These are phyloP conservation scores for Nycticebus coucang DNA, from an alignment of 2,113 vertebrate genomes.

Conservation along the genomic window DNA sequence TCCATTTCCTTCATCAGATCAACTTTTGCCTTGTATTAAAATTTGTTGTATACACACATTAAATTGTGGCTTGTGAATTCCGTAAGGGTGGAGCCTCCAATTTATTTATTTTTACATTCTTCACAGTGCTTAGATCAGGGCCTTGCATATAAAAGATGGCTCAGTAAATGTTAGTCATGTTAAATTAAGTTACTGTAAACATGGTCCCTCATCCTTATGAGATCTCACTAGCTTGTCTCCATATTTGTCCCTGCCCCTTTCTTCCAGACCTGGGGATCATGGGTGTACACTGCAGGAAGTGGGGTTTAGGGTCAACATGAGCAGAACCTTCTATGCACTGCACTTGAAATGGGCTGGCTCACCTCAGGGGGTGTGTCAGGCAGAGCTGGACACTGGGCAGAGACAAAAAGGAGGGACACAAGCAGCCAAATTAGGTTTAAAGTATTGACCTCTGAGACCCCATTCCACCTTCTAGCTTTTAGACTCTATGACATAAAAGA, in stretches of 20 bases:
- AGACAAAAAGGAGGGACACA: background rate
- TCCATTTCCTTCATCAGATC: background rate
- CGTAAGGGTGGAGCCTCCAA: background rate
- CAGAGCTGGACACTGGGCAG: background rate
- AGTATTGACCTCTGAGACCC: conserved; percentile 33
- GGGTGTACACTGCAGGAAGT: background rate
- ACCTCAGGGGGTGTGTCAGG: background rate
- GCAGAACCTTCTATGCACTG: background rate
- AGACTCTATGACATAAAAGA: conserved; percentile 62
- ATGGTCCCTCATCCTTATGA: background rate
- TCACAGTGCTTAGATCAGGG: background rate
- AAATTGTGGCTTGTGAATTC: background rate
- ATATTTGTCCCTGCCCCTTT: background rate
- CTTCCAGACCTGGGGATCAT: background rate
- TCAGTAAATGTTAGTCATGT: background rate
- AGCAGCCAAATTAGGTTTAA: conserved; percentile 42
- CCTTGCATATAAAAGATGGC: background rate
- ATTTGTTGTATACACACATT: background rate
- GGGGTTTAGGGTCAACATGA: background rate
- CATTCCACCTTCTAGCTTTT: conserved; percentile 58
- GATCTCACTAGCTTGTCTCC: background rate
- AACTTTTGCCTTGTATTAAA: background rate
- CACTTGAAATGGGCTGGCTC: background rate
- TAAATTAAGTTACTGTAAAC: background rate
- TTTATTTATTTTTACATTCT: conserved; percentile 3